Percentiles rank a stretch among this genome's conserved stretches.
phyloP scores from a whole-genome alignment of 2,797 vertebrate species.

The Dendrocincla fuliginosa region DNA sequence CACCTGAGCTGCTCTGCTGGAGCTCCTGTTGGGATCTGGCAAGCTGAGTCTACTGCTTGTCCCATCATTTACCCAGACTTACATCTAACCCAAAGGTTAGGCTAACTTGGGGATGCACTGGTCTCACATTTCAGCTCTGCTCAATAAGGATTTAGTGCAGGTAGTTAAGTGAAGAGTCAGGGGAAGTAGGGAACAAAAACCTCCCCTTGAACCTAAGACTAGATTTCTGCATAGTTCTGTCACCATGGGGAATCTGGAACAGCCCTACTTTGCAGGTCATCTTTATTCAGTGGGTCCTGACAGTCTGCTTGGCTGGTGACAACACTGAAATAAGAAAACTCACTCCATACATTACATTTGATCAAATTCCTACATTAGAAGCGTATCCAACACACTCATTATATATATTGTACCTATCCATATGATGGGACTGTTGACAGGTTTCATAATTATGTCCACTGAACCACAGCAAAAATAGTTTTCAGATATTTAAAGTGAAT shows the following conservation, averaged over 20 bases:
- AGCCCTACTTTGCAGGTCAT: not conserved
- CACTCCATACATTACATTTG: not conserved
- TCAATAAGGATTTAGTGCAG: not conserved
- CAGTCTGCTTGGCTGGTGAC: not conserved
- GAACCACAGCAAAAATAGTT: conserved; percentile 12
- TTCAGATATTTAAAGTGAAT: not conserved
- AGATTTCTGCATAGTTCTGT: not conserved
- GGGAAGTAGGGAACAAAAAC: not conserved
- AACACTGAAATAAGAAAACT: not conserved
- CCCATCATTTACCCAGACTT: not conserved
- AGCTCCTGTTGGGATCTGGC: not conserved
- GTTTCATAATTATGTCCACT: conserved; percentile 17
- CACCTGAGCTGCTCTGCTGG: not conserved
- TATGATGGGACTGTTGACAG: conserved; percentile 5
- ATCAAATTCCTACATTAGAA: not conserved
- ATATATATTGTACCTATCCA: not conserved
- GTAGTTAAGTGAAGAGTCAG: not conserved
- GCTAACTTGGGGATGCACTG: not conserved
- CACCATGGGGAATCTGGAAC: not conserved
- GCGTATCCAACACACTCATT: not conserved
- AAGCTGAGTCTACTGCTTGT: not conserved
- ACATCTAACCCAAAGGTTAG: not conserved
- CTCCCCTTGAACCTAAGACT: not conserved
- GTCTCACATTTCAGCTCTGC: not conserved
- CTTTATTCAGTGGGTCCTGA: not conserved